Evolutionary conservation across 1,140 invertebrate species (phyloP), one percentile per base, ranked within the genome.

Genomic region (Aricia agestis): DNA sequence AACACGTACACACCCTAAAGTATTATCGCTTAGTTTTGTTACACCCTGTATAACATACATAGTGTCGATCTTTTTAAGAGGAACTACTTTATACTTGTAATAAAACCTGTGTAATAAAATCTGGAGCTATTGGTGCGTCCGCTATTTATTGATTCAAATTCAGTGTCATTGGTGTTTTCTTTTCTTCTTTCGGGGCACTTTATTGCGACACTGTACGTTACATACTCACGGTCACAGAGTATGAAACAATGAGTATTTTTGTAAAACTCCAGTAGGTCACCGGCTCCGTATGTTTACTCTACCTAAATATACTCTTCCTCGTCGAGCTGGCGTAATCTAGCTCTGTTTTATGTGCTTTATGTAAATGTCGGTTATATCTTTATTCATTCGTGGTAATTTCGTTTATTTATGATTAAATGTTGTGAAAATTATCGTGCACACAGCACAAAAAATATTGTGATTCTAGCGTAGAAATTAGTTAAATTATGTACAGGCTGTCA

Each of bases 291-390:
- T 63, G 59, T 63, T 63, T 63, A 25, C 59, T 63, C 59, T 11
- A 13, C 18, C 59, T 63, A 63, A 19, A 63, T 63, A 19, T 63
- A 63, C 18, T 19, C 59, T 63, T 63, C 59, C 59, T 63, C 18
- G 18, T 63, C 45, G 11, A 11, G 45, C 13, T 52, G 45, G 45
- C 45, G 45, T 52, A 52, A 52, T 52, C 11, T 13, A 52, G 45
- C 45, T 52, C 11, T 3, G 41, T 42, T 42, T 42, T 42, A 42
- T 42, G 45, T 15, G 10, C 45, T 52, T 52, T 52, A 52, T 52
- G 45, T 52, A 52, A 52, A 52, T 7, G 36, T 36, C 36, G 2
- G 36, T 36, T 36, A 6, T 6, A 36, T 5, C 36, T 36, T 36
- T 36, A 36, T 36, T 32, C 32, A 32, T 32, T 36, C 36, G 9